phyloP scores from a whole-genome alignment of 2,113 vertebrate species.

The Pteropus alecto region DNA sequence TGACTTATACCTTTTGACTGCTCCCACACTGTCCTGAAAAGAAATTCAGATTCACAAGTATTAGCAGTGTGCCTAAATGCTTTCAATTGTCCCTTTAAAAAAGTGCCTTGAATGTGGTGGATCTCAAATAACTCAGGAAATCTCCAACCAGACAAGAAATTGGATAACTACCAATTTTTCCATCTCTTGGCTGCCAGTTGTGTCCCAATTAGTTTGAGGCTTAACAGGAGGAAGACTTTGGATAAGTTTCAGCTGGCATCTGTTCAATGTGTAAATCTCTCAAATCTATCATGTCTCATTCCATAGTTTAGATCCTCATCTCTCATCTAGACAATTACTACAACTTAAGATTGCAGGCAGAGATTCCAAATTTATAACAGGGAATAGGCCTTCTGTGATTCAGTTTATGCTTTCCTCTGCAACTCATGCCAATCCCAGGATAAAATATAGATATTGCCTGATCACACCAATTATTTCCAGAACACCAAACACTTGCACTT shows the following conservation, averaged over 20 bases:
- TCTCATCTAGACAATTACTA: not conserved
- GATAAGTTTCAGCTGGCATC: constrained; percentile 60
- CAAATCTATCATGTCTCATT: constrained; percentile 9
- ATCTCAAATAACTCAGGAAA: constrained; percentile 24
- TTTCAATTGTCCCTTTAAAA: not conserved
- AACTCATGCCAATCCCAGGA: not conserved
- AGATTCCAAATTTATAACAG: not conserved
- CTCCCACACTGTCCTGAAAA: not conserved
- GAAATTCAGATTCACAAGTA: not conserved
- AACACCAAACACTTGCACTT: not conserved
- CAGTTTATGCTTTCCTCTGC: not conserved
- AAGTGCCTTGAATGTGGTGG: not conserved
- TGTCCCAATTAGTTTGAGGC: constrained; percentile 60
- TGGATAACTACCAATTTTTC: constrained; percentile 54
- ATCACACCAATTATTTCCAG: not conserved
- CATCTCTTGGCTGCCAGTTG: constrained; percentile 53
- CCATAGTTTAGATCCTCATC: not conserved
- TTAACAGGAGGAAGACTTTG: constrained; percentile 58
- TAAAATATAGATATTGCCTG: not conserved
- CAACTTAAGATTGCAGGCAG: constrained; percentile 16
- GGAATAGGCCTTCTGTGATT: not conserved
- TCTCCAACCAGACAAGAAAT: constrained; percentile 42
- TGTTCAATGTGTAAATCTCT: constrained; percentile 30
- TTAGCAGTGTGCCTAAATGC: not conserved
- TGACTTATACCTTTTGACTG: not conserved